Evolutionary conservation across 92 coral and sea anemone genomes (phyloP).

Genomic region (Blastomussa wellsi): DNA sequence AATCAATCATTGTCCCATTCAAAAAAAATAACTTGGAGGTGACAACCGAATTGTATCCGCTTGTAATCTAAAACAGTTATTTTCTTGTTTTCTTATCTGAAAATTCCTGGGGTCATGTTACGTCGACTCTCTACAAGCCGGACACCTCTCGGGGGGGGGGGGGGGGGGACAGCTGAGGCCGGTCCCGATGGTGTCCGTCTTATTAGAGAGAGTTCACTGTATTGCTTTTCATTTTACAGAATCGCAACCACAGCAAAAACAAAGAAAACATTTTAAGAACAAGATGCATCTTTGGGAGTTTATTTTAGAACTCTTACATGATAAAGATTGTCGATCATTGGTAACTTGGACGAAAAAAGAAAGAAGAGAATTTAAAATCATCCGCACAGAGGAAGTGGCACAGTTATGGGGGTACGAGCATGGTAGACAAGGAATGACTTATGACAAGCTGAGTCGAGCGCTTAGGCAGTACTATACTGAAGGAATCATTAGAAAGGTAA

Average conservation of each 20-base stretch:
- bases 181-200: too few species aligned
- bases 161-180: too few species aligned
- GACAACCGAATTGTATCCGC: too few species aligned
- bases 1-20: too few species aligned
- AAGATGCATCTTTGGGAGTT: slow-evolving; percentile 93
- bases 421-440: slow-evolving; percentile 1
- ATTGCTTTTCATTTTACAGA: neutral
- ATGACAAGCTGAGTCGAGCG: slow-evolving; percentile 24
- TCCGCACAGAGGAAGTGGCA: neutral
- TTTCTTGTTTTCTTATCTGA: too few species aligned
- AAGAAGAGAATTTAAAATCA: slow-evolving; percentile 10
- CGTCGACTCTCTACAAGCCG: too few species aligned
- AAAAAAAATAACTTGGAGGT: too few species aligned
- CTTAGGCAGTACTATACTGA: slow-evolving; percentile 1
- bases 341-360: slow-evolving; percentile 11
- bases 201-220: too few species aligned
- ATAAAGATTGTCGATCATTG: slow-evolving; percentile 53
- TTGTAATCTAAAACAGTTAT: too few species aligned
- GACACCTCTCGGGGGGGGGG: too few species aligned
- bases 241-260: neutral
- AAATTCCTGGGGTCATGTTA: too few species aligned
- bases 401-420: slow-evolving; percentile 6
- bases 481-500: slow-evolving; percentile 24
- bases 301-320: slow-evolving; percentile 70
- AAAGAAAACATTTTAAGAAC: slow-evolving; percentile 62